Base-by-base conservation (phyloP, 2,888 invertebrate species). In the Eucriotettix oculatus region DNA sequence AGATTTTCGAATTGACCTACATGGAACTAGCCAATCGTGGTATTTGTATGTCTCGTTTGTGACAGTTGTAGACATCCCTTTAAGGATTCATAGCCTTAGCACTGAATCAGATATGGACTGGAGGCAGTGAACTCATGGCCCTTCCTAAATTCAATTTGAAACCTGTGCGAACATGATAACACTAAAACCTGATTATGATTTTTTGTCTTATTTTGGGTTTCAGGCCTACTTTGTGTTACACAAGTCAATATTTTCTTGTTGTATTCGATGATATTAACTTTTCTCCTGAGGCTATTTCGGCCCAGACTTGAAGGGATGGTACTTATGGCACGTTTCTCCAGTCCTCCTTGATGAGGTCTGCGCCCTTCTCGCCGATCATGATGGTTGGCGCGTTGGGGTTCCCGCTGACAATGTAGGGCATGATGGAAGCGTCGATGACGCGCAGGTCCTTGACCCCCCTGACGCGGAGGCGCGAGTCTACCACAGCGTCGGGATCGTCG, bases 351-450 rank as follows among this genome's bases (percentile, higher is more conserved):
- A 93, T 88, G 81, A 93, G 82, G 70, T 93, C 92, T 10, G 91
- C 84, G 0, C 84, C 90, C 71, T 92, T 92, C 69, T 93, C 92
- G 0, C 86, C 93, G 58, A 93, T 91, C 90, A 92, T 92, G 54
- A 93, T 90, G 1, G 84, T 83, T 0, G 90, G 90, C 1, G 91
- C 92, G 71, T 92, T 92, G 0, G 92, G 90, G 74, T 93, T 92
- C 0, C 92, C 92, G 70, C 90, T 91, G 14, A 90, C 82, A 62
- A 93, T 91, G 1, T 80, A 84, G 0, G 92, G 92, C 91, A 93
- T 92, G 58, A 93, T 84, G 64, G 90, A 89, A 0, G 90, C 90
- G 70, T 91, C 91, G 0, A 85, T 84, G 0, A 91, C 88, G 63
- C 91, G 78, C 40, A 91, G 73, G 42, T 86, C 85, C 1, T 83